A percentile compares a stretch with the other conserved stretches of the same genome.
phyloP scores from a whole-genome alignment of 2,113 vertebrate species.

The Daubentonia madagascariensis region DNA sequence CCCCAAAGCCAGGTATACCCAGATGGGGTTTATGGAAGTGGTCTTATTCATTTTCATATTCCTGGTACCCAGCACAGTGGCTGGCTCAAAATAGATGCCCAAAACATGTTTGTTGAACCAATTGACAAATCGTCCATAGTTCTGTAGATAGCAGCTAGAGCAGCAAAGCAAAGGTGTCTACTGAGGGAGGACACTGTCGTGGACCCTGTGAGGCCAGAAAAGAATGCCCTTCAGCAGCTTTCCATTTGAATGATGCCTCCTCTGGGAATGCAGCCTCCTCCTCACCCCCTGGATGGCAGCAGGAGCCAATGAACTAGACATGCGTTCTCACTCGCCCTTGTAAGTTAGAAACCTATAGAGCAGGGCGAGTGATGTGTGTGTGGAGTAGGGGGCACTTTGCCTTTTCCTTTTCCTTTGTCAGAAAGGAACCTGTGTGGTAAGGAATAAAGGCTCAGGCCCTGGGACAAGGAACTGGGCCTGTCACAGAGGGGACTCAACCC shows the following conservation, averaged over 20 bases:
- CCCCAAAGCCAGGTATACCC: not conserved
- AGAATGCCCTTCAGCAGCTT: not conserved
- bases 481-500: not conserved
- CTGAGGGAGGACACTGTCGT: not conserved
- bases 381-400: not conserved
- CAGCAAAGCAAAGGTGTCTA: not conserved
- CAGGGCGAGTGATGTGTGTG: not conserved
- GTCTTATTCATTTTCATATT: constrained; percentile 14
- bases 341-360: not conserved
- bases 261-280: not conserved
- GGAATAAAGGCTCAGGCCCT: not conserved
- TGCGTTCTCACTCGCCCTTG: not conserved
- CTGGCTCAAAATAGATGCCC: not conserved
- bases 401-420: not conserved
- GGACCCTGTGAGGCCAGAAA: not conserved
- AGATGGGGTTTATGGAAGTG: not conserved
- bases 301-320: not conserved
- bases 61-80: not conserved
- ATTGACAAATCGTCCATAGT: not conserved
- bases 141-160: not conserved
- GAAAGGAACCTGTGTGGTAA: not conserved
- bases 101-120: not conserved
- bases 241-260: not conserved
- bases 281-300: not conserved
- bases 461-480: not conserved